phyloP scores from a whole-genome alignment of 64 coral and sea anemone genomes.

The Montipora capricornis region DNA sequence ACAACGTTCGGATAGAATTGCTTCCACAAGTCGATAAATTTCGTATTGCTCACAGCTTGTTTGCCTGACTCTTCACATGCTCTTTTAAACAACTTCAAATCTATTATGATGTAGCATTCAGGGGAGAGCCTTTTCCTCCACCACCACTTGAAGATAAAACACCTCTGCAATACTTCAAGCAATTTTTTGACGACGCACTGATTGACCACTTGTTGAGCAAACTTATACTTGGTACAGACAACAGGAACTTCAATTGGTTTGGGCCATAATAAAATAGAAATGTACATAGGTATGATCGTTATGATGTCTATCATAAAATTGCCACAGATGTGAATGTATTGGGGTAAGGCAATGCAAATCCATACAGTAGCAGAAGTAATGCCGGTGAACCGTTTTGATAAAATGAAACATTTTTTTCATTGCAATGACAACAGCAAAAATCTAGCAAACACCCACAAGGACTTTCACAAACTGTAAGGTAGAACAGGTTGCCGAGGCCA shows the following conservation, averaged over 20 bases:
- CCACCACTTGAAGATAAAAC: constrained; percentile 1
- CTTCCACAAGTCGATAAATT: too few species aligned
- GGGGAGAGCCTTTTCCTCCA: constrained; percentile 4
- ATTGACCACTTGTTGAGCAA: not conserved
- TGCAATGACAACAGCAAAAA: not conserved
- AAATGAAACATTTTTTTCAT: not conserved
- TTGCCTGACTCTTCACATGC: too few species aligned
- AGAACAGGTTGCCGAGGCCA: too few species aligned
- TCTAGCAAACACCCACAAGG: not conserved
- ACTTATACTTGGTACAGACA: not conserved
- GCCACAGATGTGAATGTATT: not conserved
- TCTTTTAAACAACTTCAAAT: not conserved
- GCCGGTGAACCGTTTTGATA: not conserved
- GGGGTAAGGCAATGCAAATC: not conserved
- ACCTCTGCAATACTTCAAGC: not conserved
- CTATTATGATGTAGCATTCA: not conserved
- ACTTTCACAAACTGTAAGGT: too few species aligned
- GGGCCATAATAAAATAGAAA: not conserved
- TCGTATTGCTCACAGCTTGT: too few species aligned
- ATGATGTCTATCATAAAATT: not conserved
- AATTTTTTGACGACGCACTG: not conserved
- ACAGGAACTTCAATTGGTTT: not conserved
- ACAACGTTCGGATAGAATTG: too few species aligned
- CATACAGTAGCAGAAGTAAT: not conserved
- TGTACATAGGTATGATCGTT: not conserved